Base-by-base conservation (phyloP, 2,888 invertebrate genomes). In the Acronicta leporina region DNA sequence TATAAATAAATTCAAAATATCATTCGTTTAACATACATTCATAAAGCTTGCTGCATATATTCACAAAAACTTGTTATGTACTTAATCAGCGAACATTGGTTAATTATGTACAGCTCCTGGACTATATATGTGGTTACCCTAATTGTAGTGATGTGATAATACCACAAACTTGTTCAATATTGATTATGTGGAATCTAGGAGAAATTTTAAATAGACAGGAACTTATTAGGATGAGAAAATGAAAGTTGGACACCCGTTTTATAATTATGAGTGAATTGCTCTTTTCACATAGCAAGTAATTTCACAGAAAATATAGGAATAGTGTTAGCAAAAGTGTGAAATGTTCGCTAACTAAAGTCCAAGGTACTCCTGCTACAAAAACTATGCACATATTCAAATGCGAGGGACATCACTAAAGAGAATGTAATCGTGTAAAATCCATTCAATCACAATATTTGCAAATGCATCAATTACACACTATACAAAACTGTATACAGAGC, bases 1-100 rank as follows among this genome's bases (percentile, higher is more conserved):
- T 84, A 90, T 91, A 90, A 91, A 89, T 90, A 88, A 87, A 84
- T 85, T 84, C 81, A 85, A 82, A 81, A 83, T 85, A 84, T 85
- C 82, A 84, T 89, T 83, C 86, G 75, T 85, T 81, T 87, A 84
- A 81, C 83, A 85, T 88, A 84, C 89, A 87, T 86, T 82, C 85
- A 87, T 89, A 89, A 90, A 90, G 87, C 87, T 89, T 88, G 81
- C 79, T 87, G 85, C 82, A 84, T 80, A 84, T 87, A 86, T 86
- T 84, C 81, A 86, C 81, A 83, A 71, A 60, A 75, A 69, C 59
- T 74, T 77, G 80, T 80, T 65, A n/a, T n/a, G n/a, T n/a, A 65
- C 68, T 76, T 76, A 68, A 76, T 79, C 87, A 86, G 84, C 84
- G 84, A 87, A 85, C 79, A 76, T 67, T 55, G 58, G 14, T 7